These are phyloP conservation scores for Lasius fuliginosus DNA, from an alignment of 2,888 invertebrate genomes.

Conservation along the genomic window DNA sequence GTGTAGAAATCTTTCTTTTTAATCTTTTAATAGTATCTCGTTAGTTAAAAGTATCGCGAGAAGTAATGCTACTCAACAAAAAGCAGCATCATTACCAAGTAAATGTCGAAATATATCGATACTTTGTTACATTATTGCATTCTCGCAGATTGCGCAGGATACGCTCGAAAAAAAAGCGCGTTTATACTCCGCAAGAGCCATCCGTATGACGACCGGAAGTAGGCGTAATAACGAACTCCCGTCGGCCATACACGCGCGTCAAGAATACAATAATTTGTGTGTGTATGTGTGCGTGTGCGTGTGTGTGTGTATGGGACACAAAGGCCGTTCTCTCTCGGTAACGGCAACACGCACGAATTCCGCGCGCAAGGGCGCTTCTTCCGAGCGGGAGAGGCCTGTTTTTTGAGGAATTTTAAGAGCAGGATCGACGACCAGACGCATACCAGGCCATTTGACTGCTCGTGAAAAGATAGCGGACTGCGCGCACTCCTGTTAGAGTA, in stretches of 20 bases:
- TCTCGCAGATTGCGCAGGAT: slow-evolving; percentile 42
- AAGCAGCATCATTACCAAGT: not conserved
- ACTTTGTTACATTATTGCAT: not conserved
- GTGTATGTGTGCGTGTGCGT: slow-evolving; percentile 53
- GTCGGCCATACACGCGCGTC: slow-evolving; percentile 76
- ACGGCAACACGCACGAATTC: slow-evolving; percentile 64
- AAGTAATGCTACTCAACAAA: not conserved
- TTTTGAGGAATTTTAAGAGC: slow-evolving; percentile 38
- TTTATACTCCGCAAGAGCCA: slow-evolving; percentile 56
- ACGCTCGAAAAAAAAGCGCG: slow-evolving; percentile 41
- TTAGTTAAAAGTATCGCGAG: not conserved
- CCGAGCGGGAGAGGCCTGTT: slow-evolving; percentile 39
- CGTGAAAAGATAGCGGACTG: slow-evolving; percentile 24
- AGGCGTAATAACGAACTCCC: slow-evolving; percentile 80
- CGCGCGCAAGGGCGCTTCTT: slow-evolving; percentile 42
- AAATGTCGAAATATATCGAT: not conserved
- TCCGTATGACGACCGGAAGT: slow-evolving; percentile 78
- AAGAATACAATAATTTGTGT: slow-evolving; percentile 74
- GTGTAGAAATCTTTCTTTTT: not conserved
- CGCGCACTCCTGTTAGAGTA: not conserved
- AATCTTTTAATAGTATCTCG: not conserved
- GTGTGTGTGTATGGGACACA: slow-evolving; percentile 51
- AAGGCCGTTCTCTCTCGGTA: slow-evolving; percentile 57
- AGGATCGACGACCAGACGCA: slow-evolving; percentile 15
- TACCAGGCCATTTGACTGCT: slow-evolving; percentile 28